Percentiles rank a stretch among this genome's conserved stretches.
Conservation (phyloP, 2,113 vertebrate species). For the Perca schrenkii region DNA sequence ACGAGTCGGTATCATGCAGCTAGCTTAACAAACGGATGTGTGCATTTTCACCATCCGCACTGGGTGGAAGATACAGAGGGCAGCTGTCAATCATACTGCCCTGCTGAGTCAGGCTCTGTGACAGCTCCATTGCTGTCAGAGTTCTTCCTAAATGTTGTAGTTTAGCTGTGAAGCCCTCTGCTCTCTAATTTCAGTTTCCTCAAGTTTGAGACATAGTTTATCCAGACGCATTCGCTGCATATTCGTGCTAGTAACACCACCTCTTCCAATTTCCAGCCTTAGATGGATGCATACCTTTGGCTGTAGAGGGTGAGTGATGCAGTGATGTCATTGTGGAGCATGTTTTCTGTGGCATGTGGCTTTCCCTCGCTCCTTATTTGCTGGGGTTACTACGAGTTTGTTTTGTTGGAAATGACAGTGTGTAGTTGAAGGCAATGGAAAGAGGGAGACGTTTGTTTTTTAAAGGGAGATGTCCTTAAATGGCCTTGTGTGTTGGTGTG, state of each 20-base stretch:
- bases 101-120: conserved; percentile 79
- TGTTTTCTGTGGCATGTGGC: conserved; percentile 70
- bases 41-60: conserved; percentile 49
- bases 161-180: conserved; percentile 15
- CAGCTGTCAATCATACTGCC: conserved; percentile 65
- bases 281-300: conserved; percentile 81
- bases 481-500: conserved; percentile 58
- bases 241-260: conserved; percentile 31
- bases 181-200: conserved; percentile 35
- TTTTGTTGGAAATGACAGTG: conserved; percentile 76
- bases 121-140: conserved; percentile 57
- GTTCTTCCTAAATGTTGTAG: conserved; percentile 31
- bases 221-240: conserved; percentile 36
- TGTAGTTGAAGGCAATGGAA: conserved; percentile 68
- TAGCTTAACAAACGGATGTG: conserved; percentile 58
- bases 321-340: conserved; percentile 73
- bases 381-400: conserved; percentile 77
- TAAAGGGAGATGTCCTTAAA: conserved; percentile 80
- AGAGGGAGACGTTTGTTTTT: conserved; percentile 54
- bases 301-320: conserved; percentile 69
- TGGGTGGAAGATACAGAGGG: conserved; percentile 46
- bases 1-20: conserved; percentile 1
- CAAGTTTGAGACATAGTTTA: conserved; percentile 1
- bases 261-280: conserved; percentile 72
- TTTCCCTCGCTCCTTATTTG: conserved; percentile 80